Percentiles rank a stretch among this genome's conserved stretches.
Conservation (phyloP, 2,797 vertebrate species). For the Hoplostethus atlanticus region DNA sequence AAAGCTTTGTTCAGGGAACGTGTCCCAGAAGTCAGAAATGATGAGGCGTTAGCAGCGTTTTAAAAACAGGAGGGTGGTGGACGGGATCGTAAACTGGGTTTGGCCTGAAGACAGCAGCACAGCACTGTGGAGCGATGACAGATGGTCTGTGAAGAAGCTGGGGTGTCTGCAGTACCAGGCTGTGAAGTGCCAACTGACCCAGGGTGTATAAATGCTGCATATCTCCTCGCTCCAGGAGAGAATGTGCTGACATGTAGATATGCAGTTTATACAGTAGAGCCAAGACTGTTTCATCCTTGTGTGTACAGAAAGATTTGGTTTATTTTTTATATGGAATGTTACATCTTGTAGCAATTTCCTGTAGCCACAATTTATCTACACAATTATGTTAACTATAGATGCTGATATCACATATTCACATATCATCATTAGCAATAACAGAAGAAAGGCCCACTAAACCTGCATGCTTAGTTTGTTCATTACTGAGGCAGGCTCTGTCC, state of each 20-base stretch:
- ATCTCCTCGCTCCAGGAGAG: slow-evolving; percentile 20
- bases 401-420: neutral
- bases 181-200: slow-evolving; percentile 58
- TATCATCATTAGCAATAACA: neutral
- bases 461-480: neutral
- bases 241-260: slow-evolving; percentile 8
- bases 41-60: slow-evolving; percentile 57
- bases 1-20: slow-evolving; percentile 30
- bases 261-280: neutral
- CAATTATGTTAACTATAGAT: neutral
- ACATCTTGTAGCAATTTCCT: neutral
- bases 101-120: slow-evolving; percentile 57
- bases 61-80: slow-evolving; percentile 56
- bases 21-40: slow-evolving; percentile 51
- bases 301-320: slow-evolving; percentile 4
- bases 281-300: neutral
- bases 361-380: neutral
- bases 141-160: slow-evolving; percentile 70
- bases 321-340: no score
- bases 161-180: slow-evolving; percentile 64
- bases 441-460: neutral
- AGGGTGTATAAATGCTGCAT: slow-evolving; percentile 34
- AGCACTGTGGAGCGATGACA: slow-evolving; percentile 67
- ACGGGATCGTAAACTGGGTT: slow-evolving; percentile 60
- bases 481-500: neutral